Evolutionary conservation across 2,888 invertebrate species (phyloP), one percentile per base, ranked within the genome.

Genomic region (Lumbricus terrestris): DNA sequence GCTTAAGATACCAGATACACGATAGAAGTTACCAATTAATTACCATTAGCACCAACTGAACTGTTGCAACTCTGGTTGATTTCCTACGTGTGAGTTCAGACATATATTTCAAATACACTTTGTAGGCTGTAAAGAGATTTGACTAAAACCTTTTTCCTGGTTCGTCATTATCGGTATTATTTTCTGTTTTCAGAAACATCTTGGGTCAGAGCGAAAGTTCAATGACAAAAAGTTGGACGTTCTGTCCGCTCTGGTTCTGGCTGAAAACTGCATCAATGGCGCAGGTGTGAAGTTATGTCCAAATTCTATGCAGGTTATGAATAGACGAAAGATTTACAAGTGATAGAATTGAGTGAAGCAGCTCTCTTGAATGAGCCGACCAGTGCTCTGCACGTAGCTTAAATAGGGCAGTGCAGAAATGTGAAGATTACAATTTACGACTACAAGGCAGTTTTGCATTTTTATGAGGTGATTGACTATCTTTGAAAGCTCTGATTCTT

Each of bases 211-310:
- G 33, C 16, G 89, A 69, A 89, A 89, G 82, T 47, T 37, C 92
- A 95, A 93, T 92, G 95, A 94, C 92, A 92, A 93, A 89, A 92
- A 93, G 89, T 92, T 94, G 88, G 95, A 95, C 92, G 94, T 95
- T 91, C 95, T 97, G 69, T 97, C 97, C 37, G 97, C 97, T 89
- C 95, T 97, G 91, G 96, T 97, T 91, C 96, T 97, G 89, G 97
- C 97, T 83, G 94, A 95, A 92, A 94, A 95, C 42, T 94, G 94
- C 33, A 92, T 95, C 29, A 93, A 95, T 93, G 95, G 95, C 37
- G 94, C 95, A 92, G 94, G 95, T 89, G 33, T 35, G 85, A 37
- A 69, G 69, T 11, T 0, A 69, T 29, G 4, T 54, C 23, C 4
- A 54, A 6, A 6, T 5, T 54, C 23, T 54, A 54, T 2, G 29